Evolutionary conservation across 23 tunicate species (phyloP).

Genomic region (Corella eumyota): DNA sequence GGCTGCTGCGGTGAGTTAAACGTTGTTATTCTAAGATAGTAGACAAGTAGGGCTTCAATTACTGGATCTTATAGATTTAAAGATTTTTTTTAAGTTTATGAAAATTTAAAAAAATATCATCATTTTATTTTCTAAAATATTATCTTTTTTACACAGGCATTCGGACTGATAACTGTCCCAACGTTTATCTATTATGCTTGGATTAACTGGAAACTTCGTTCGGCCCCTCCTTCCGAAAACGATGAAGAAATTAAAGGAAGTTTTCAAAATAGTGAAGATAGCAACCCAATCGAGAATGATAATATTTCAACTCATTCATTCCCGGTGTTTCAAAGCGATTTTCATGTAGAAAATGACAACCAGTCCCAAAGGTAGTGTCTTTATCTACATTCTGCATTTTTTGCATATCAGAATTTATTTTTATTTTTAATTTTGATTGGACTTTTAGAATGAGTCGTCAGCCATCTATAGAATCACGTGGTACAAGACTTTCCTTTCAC

Average conservation of each 20-base stretch:
- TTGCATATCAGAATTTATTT: too few species aligned
- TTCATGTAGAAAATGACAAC: conserved; percentile 7
- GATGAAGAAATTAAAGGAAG: conserved; percentile 20
- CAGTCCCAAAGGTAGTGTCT: too few species aligned
- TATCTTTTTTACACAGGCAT: conserved; percentile 39
- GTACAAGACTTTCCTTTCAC: too few species aligned
- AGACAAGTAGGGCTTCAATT: too few species aligned
- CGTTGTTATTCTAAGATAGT: too few species aligned
- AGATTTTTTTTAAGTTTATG: neutral
- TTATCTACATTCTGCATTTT: too few species aligned
- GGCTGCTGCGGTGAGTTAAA: conserved; percentile 64
- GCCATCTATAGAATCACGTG: too few species aligned
- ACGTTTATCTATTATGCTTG: conserved; percentile 44
- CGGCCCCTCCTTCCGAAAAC: conserved; percentile 13
- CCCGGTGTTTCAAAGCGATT: neutral
- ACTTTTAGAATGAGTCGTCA: too few species aligned
- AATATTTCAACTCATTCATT: conserved; percentile 8
- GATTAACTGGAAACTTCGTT: conserved; percentile 41
- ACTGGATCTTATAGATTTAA: neutral
- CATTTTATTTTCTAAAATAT: too few species aligned
- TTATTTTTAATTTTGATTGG: too few species aligned
- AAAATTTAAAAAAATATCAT: too few species aligned
- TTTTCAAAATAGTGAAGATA: conserved; percentile 25
- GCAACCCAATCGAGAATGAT: conserved; percentile 2
- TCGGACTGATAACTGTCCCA: conserved; percentile 51